Base-by-base conservation (phyloP, 2,888 invertebrate genomes). In the Epinotia brunnichana region DNA sequence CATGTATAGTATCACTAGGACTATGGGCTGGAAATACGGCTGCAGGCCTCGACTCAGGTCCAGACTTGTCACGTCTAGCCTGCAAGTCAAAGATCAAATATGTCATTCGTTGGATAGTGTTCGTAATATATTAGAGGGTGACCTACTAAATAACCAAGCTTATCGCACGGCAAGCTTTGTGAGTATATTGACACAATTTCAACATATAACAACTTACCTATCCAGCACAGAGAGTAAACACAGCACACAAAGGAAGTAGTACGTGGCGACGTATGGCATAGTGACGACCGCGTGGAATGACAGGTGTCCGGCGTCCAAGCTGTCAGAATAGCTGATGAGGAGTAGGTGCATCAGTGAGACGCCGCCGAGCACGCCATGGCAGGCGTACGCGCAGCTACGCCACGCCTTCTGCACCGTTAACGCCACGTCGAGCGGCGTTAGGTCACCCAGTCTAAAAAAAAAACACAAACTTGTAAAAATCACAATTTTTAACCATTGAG, bases 311-410 rank as follows among this genome's bases (percentile, higher is more conserved):
- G 91, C 91, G 51, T 92, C 93, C 70, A 93, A 69, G 2, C 89
- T 87, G 57, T 94, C 91, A 0, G 94, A 94, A 75, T 93, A 93
- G 77, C 94, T 91, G 78, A 95, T 90, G 11, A 95, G 91, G 0
- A 95, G 87, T 53, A 94, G 90, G 76, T 95, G 95, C 84, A 95
- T 94, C 29, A 95, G 83, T 0, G 94, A 92, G 17, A 95, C 76
- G 0, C 95, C 95, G 0, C 94, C 95, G 0, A 95, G 87, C 3
- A 95, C 86, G 0, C 95, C 95, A 81, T 94, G 95, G 78, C 94
- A 95, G 0, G 95, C 91, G 0, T 91, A 89, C 0, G 94, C 94
- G 9, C 92, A 86, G 57, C 91, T 89, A 2, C 93, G 86, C 93
- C 93, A 94, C 0, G 89, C 88, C 19, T 87, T 89, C 77, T 95